Conservation (phyloP, 2,113 vertebrate species). For the Excalfactoria chinensis region DNA sequence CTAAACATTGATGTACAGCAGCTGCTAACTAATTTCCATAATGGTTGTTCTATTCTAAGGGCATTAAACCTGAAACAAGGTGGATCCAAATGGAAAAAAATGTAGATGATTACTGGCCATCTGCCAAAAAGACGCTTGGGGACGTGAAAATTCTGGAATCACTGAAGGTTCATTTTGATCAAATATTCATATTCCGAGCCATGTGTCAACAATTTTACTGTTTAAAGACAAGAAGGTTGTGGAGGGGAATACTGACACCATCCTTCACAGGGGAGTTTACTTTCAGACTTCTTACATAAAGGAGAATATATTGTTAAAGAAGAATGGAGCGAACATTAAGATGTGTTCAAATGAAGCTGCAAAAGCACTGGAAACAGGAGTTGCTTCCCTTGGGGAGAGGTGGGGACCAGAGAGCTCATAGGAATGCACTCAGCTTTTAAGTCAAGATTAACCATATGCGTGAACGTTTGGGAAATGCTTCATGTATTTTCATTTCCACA, state of each 20-base stretch:
- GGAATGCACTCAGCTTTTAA: conserved; percentile 46
- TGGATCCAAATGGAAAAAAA: conserved; percentile 71
- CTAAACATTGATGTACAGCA: conserved; percentile 82
- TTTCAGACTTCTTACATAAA: conserved; percentile 33
- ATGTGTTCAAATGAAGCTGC: neutral
- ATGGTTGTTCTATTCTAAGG: conserved; percentile 75
- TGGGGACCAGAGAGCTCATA: neutral
- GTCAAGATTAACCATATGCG: conserved; percentile 21
- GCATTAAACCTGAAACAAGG: conserved; percentile 79
- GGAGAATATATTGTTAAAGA: neutral
- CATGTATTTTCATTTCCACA: conserved; percentile 43
- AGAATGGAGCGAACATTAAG: neutral
- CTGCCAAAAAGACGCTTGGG: conserved; percentile 72
- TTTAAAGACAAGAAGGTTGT: conserved; percentile 40
- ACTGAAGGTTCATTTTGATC: conserved; percentile 70
- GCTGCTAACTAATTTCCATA: conserved; percentile 84
- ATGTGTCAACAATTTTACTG: conserved; percentile 55
- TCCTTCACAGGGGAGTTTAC: neutral
- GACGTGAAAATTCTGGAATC: conserved; percentile 71
- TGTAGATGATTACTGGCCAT: conserved; percentile 73
- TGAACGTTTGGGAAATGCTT: conserved; percentile 43
- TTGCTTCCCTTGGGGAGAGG: neutral
- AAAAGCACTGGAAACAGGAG: neutral
- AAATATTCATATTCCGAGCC: conserved; percentile 70
- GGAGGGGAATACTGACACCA: conserved; percentile 32